Conservation (phyloP, 1,140 invertebrate genomes). For the Aleiodes sp. region DNA sequence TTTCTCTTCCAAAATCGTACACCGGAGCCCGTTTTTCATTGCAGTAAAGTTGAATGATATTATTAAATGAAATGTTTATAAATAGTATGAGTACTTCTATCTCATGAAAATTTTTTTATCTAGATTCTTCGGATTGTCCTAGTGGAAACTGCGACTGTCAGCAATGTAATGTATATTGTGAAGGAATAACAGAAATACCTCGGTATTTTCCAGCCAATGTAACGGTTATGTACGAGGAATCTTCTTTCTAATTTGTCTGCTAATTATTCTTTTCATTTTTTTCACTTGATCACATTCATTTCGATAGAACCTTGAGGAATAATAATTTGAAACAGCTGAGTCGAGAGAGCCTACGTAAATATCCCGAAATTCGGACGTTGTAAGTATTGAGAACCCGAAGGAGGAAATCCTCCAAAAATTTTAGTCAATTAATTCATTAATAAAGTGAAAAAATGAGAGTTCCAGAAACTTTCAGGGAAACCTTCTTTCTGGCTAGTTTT, state of each 20-base stretch:
- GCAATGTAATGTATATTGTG: constrained; percentile 48
- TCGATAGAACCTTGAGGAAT: constrained; percentile 46
- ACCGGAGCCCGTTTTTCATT: no score
- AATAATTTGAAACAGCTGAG: constrained; percentile 43
- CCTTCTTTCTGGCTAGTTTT: no score
- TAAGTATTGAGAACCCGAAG: constrained; percentile 45
- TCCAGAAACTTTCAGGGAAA: no score
- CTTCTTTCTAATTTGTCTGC: background rate
- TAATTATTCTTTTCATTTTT: constrained; percentile 14
- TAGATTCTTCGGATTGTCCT: constrained; percentile 38
- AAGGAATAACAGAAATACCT: constrained; percentile 45
- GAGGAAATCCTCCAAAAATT: background rate
- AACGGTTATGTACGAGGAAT: constrained; percentile 43
- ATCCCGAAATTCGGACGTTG: constrained; percentile 46
- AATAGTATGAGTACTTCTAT: no score
- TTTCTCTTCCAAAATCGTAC: no score
- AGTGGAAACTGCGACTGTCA: constrained; percentile 41
- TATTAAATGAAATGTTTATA: no score
- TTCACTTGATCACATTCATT: background rate
- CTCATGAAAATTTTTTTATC: background rate
- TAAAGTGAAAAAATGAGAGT: no score
- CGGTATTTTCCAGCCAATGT: constrained; percentile 43
- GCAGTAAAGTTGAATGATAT: background rate
- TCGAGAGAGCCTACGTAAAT: constrained; percentile 40
- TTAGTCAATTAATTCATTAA: constrained; percentile 20